phyloP scores from a whole-genome alignment of 1,140 invertebrate genomes.

The Drosophila kikkawai region DNA sequence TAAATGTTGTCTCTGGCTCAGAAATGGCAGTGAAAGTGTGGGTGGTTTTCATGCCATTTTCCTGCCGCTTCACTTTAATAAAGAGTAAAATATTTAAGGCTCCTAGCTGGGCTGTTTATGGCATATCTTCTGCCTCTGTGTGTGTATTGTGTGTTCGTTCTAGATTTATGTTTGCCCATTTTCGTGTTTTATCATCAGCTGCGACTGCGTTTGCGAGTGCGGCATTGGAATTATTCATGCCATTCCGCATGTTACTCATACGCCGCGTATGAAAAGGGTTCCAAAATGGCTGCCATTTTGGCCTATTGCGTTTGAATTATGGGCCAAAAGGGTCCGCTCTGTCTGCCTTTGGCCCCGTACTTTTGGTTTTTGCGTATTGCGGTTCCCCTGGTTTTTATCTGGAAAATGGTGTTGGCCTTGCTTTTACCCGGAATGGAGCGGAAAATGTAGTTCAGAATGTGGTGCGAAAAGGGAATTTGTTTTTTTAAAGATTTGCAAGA shows the following conservation, averaged over 20 bases:
- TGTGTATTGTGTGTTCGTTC: constrained; percentile 34
- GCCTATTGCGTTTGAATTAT: constrained; percentile 71
- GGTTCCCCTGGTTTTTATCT: constrained; percentile 30
- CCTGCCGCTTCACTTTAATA: constrained; percentile 44
- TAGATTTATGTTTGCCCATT: constrained; percentile 79
- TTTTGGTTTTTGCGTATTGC: constrained; percentile 21
- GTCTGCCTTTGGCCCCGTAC: not conserved
- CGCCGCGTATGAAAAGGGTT: constrained; percentile 77
- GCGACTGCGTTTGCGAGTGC: constrained; percentile 35
- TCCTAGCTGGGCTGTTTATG: constrained; percentile 42
- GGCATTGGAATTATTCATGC: constrained; percentile 77
- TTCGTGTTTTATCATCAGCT: constrained; percentile 82
- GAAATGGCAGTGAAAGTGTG: constrained; percentile 46
- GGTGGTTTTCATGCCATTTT: not conserved
- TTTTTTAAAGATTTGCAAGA: constrained; percentile 64
- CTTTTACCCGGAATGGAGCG: constrained; percentile 2
- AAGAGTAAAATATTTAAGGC: constrained; percentile 63
- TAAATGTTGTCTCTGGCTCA: constrained; percentile 43
- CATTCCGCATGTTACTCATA: constrained; percentile 72
- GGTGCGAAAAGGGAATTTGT: constrained; percentile 68
- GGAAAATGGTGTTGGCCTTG: constrained; percentile 35
- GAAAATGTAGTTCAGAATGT: constrained; percentile 61
- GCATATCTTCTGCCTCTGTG: constrained; percentile 40
- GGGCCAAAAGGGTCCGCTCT: constrained; percentile 50
- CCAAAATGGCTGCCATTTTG: constrained; percentile 44